Evolutionary conservation across 2,113 vertebrate species (phyloP).

Genomic region (Elaphurus davidianus): DNA sequence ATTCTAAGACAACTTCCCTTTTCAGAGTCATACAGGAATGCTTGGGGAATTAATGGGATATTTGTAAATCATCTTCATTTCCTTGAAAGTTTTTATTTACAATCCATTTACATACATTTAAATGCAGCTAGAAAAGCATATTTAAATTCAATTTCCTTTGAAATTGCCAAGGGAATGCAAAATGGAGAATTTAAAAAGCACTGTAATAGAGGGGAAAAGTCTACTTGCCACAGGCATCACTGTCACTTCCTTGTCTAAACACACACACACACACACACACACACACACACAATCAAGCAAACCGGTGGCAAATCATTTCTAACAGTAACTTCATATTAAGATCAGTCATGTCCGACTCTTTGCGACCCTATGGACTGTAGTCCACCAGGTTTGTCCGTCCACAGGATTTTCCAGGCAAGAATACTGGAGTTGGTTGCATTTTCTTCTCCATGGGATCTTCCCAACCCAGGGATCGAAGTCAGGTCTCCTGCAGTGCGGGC

Average conservation of each 20-base stretch:
- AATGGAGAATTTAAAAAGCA: conserved; percentile 50
- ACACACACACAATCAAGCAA: not conserved
- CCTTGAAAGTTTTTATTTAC: conserved; percentile 74
- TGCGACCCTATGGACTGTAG: not conserved
- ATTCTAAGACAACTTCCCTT: conserved; percentile 35
- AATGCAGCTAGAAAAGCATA: conserved; percentile 69
- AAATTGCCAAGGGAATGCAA: conserved; percentile 68
- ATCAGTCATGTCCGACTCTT: not conserved
- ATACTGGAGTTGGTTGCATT: not conserved
- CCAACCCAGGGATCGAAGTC: not conserved
- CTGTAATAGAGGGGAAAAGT: conserved; percentile 56
- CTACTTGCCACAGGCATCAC: conserved; percentile 15
- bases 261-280: not conserved
- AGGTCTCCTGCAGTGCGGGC: not conserved
- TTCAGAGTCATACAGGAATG: conserved; percentile 34
- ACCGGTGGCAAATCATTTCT: not conserved
- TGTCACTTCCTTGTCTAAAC: conserved; percentile 7
- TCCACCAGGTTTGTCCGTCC: not conserved
- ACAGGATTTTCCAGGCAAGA: not conserved
- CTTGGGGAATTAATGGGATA: conserved; percentile 68
- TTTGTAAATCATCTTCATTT: conserved; percentile 72
- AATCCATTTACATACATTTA: conserved; percentile 74
- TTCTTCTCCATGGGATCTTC: not conserved
- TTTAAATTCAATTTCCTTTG: conserved; percentile 73
- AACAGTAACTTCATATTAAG: not conserved